Conservation (phyloP, 2,797 vertebrate species). For the Hypotaenidia okinawae region DNA sequence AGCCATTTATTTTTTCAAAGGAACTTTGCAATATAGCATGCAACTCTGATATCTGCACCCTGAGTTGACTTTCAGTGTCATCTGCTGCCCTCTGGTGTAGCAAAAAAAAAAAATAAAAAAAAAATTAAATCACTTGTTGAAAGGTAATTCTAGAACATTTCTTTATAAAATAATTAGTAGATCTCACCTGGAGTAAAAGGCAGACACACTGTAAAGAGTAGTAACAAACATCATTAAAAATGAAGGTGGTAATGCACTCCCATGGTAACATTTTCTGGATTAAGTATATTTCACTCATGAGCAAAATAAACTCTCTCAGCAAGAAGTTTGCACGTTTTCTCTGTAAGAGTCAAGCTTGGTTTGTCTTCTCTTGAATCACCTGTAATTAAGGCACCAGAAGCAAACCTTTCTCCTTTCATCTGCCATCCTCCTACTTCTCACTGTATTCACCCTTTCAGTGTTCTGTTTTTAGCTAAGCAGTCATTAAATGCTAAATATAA, state of each 20-base stretch:
- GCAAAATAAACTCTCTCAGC: background rate
- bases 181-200: background rate
- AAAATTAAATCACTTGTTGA: background rate
- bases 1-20: background rate
- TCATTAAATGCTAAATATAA: background rate
- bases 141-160: background rate
- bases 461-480: background rate
- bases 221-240: background rate
- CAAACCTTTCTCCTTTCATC: background rate
- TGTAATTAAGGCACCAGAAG: background rate
- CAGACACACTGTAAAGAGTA: background rate
- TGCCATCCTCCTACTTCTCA: background rate
- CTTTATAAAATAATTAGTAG: background rate
- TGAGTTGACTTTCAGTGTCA: background rate
- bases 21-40: background rate
- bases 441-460: background rate
- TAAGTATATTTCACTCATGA: background rate
- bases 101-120: background rate
- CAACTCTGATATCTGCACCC: background rate
- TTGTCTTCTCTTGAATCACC: background rate
- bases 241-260: background rate
- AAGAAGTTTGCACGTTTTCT: background rate
- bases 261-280: background rate
- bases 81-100: conserved; percentile 8
- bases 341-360: background rate